phyloP scores from a whole-genome alignment of 2,888 invertebrate species.

The Allolobophora icterica region DNA sequence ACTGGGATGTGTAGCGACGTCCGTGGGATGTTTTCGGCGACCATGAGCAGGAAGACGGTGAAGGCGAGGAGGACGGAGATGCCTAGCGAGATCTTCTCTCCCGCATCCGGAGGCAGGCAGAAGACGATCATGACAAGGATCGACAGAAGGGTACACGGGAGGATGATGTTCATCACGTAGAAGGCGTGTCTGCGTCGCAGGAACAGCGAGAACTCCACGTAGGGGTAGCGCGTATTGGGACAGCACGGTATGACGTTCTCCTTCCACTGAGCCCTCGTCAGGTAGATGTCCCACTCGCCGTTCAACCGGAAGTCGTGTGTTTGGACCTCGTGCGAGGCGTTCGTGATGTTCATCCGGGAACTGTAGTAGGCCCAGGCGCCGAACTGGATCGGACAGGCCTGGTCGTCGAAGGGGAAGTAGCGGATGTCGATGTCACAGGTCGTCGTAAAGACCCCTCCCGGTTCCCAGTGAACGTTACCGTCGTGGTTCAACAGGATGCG shows the following conservation, averaged over 20 bases:
- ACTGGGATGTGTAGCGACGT: conserved; percentile 52
- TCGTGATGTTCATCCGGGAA: conserved; percentile 50
- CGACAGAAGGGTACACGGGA: conserved; percentile 51
- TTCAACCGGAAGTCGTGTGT: conserved; percentile 48
- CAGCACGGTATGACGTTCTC: conserved; percentile 40
- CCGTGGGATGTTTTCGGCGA: conserved; percentile 53
- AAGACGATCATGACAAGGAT: conserved; percentile 55
- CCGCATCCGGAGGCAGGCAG: conserved; percentile 56
- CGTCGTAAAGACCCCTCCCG: conserved; percentile 49
- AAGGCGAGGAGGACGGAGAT: conserved; percentile 48
- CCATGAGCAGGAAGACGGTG: conserved; percentile 48
- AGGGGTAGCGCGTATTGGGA: conserved; percentile 43
- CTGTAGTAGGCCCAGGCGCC: conserved; percentile 51
- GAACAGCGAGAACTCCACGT: conserved; percentile 41
- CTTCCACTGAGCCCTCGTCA: conserved; percentile 44
- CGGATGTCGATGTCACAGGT: conserved; percentile 51
- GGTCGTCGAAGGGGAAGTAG: conserved; percentile 51
- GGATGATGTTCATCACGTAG: conserved; percentile 48
- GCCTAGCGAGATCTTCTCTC: conserved; percentile 51
- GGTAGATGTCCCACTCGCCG: conserved; percentile 48
- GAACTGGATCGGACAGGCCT: conserved; percentile 47
- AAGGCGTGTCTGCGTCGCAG: conserved; percentile 42
- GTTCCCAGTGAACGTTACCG: conserved; percentile 50
- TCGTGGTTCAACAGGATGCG: conserved; percentile 47
- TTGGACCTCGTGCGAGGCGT: conserved; percentile 38